Conservation (phyloP, 2,888 invertebrate species). For the Hybos culiciformis region DNA sequence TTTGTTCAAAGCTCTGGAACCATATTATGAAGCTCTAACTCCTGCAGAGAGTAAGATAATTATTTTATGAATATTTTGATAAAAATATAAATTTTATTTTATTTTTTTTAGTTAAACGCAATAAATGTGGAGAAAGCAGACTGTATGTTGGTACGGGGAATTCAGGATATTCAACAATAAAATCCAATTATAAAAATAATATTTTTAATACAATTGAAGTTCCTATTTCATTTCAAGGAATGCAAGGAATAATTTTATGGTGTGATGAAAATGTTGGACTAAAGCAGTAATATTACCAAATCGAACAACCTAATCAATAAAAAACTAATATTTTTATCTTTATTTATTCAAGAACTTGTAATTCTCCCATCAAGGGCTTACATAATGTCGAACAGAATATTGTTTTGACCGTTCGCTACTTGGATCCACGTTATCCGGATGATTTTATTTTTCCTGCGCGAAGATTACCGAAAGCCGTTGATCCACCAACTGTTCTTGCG, state of each 20-base stretch:
- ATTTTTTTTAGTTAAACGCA: constrained; percentile 48
- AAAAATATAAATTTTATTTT: neutral
- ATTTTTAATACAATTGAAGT: constrained; percentile 40
- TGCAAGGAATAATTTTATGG: constrained; percentile 65
- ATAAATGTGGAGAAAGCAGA: constrained; percentile 78
- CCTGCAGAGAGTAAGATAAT: constrained; percentile 57
- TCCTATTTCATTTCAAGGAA: constrained; percentile 57
- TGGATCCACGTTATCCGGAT: constrained; percentile 63
- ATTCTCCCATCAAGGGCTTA: constrained; percentile 58
- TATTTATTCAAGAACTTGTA: constrained; percentile 36
- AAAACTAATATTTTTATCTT: constrained; percentile 10
- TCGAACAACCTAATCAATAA: neutral
- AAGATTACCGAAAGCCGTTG: constrained; percentile 48
- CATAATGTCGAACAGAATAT: constrained; percentile 45
- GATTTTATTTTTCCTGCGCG: constrained; percentile 68
- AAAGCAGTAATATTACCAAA: constrained; percentile 42
- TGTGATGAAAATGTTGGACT: constrained; percentile 54
- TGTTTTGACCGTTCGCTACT: constrained; percentile 53
- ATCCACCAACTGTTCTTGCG: constrained; percentile 64
- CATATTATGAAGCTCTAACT: constrained; percentile 66
- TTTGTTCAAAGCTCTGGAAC: constrained; percentile 67
- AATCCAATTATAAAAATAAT: constrained; percentile 51
- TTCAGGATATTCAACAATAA: constrained; percentile 52
- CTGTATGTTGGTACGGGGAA: constrained; percentile 70
- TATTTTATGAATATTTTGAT: neutral